These are phyloP conservation scores for Tokudaia muenninki DNA, from an alignment of 2,797 vertebrate genomes.

Conservation along the genomic window DNA sequence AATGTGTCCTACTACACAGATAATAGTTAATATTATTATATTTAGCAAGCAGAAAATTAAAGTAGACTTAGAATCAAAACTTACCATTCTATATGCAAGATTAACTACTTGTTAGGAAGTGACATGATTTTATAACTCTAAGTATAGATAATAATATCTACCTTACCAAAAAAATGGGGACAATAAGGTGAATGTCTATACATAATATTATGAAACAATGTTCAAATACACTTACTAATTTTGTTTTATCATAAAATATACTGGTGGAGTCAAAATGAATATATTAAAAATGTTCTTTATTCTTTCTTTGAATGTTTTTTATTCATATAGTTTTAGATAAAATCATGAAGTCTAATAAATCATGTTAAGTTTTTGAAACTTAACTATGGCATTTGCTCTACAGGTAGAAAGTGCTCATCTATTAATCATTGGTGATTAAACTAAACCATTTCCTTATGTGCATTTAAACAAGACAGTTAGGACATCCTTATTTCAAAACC, in stretches of 20 bases:
- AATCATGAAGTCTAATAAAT: not conserved
- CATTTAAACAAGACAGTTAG: constrained; percentile 52
- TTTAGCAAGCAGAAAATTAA: constrained; percentile 18
- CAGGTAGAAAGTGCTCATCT: not conserved
- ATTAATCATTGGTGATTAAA: constrained; percentile 24
- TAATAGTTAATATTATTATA: not conserved
- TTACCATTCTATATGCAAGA: not conserved
- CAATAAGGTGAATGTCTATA: not conserved
- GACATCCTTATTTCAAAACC: constrained; percentile 64
- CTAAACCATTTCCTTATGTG: not conserved
- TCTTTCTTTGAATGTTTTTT: not conserved
- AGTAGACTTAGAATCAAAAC: not conserved
- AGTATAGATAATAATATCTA: not conserved
- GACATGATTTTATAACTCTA: not conserved
- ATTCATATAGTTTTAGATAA: constrained; percentile 1
- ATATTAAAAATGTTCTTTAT: not conserved
- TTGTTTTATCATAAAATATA: constrained; percentile 30
- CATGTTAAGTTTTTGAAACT: constrained; percentile 23
- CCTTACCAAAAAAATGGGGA: not conserved
- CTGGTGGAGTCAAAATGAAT: not conserved
- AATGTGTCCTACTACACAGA: not conserved
- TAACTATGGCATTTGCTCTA: constrained; percentile 45
- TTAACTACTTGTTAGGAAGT: not conserved
- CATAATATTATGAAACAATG: not conserved
- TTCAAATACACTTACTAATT: not conserved